phyloP scores from a whole-genome alignment of 2,113 vertebrate genomes.

The Pomatostomus ruficeps region DNA sequence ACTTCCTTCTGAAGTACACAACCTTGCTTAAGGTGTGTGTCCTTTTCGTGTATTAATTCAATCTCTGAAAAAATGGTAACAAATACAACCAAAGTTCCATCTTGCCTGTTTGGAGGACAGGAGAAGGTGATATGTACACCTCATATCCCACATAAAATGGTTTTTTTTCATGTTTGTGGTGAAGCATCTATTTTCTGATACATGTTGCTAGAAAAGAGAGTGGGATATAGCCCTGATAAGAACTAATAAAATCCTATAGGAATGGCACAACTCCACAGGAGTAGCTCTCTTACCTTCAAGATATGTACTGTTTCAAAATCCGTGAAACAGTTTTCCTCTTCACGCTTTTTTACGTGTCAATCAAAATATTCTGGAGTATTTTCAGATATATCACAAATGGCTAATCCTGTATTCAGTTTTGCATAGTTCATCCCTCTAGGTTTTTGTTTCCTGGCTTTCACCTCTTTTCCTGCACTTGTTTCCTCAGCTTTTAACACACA shows the following conservation, averaged over 20 bases:
- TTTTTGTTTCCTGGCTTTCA: slow-evolving; percentile 31
- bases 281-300: neutral
- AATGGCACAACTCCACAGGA: neutral
- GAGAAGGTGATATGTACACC: rapidly evolving
- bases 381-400: neutral
- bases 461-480: slow-evolving; percentile 32
- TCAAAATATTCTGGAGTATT: neutral
- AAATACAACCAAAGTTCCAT: neutral
- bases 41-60: neutral
- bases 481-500: slow-evolving; percentile 17
- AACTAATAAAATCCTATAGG: neutral
- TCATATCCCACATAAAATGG: neutral
- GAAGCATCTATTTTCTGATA: neutral
- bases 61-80: neutral
- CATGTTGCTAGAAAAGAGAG: neutral
- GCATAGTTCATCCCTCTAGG: neutral
- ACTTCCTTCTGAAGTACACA: neutral
- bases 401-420: neutral
- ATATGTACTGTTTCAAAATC: neutral
- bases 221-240: neutral
- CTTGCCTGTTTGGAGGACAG: neutral
- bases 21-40: neutral
- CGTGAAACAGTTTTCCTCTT: neutral
- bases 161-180: neutral
- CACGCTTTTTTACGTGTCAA: neutral